Conservation (phyloP, 1,140 invertebrate species). For the Epicauta chinensis region DNA sequence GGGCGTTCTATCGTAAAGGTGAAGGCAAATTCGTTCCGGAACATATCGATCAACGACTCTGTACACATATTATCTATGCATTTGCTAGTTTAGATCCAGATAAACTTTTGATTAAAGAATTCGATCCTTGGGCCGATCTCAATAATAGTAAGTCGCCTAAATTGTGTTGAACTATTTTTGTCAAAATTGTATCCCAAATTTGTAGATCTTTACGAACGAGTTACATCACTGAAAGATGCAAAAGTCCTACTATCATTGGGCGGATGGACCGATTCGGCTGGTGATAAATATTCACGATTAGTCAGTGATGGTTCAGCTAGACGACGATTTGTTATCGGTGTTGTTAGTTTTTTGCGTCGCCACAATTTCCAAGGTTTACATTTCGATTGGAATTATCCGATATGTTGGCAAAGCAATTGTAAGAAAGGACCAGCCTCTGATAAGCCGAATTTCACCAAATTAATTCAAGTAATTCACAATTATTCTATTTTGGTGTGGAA, state of each 20-base stretch:
- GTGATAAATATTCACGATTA: conserved; percentile 75
- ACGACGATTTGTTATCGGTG: conserved; percentile 61
- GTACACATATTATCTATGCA: conserved; percentile 84
- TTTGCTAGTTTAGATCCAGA: conserved; percentile 81
- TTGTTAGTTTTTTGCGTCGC: conserved; percentile 61
- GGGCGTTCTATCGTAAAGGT: conserved; percentile 77
- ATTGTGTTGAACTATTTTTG: neutral
- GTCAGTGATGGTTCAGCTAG: conserved; percentile 57
- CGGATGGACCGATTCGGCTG: conserved; percentile 85
- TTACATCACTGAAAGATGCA: conserved; percentile 55
- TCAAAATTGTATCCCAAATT: conserved; percentile 3
- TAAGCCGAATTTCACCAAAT: conserved; percentile 66
- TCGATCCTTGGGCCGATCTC: conserved; percentile 79
- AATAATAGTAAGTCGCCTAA: conserved; percentile 64
- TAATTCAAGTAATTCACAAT: conserved; percentile 55
- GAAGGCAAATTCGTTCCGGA: conserved; percentile 82
- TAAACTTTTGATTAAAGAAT: conserved; percentile 64
- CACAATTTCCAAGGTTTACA: conserved; percentile 77
- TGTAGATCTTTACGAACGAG: conserved; percentile 62
- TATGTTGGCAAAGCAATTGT: conserved; percentile 87
- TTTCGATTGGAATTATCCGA: conserved; percentile 87
- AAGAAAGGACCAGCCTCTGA: conserved; percentile 70
- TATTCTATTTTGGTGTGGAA: too few species aligned
- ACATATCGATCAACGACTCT: conserved; percentile 70
- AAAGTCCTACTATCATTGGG: conserved; percentile 74